A percentile compares a stretch with the other conserved stretches of the same genome.
Evolutionary conservation across 2,888 invertebrate genomes (phyloP).

Genomic region (Seira sanloemensis): DNA sequence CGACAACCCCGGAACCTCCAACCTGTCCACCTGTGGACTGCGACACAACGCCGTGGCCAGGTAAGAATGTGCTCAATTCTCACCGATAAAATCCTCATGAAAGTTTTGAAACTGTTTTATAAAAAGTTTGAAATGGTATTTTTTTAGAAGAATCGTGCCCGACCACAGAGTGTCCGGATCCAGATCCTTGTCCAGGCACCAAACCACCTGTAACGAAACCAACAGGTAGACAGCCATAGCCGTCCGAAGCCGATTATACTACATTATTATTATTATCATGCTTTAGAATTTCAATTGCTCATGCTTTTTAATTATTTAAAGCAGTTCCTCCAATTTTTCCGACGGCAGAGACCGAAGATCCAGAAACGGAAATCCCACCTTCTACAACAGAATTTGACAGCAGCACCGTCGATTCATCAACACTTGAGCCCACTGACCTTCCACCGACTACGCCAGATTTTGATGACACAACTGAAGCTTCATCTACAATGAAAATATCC

Average conservation of each 20-base stretch:
- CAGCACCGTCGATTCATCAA: neutral
- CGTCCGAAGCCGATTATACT: too few species aligned
- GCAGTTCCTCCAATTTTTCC: neutral
- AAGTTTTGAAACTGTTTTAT: too few species aligned
- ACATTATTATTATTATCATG: too few species aligned
- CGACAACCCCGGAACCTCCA: too few species aligned
- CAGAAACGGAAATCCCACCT: neutral
- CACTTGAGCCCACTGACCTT: neutral
- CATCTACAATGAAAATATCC: too few species aligned
- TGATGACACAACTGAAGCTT: neutral
- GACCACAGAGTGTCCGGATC: neutral
- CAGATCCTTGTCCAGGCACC: conserved; percentile 14
- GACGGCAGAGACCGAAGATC: too few species aligned
- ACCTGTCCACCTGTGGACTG: too few species aligned
- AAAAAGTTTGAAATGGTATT: too few species aligned
- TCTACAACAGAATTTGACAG: neutral
- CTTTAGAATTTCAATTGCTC: too few species aligned
- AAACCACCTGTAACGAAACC: neutral
- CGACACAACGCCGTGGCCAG: too few species aligned
- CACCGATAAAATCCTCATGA: too few species aligned
- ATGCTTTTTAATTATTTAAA: neutral
- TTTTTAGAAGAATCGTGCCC: conserved; percentile 10
- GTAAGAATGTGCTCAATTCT: too few species aligned
- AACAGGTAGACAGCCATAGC: neutral
- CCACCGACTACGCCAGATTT: neutral